These are phyloP conservation scores for Yoshiicerus persimilis DNA, from an alignment of 1,140 invertebrate species.

Conservation along the genomic window DNA sequence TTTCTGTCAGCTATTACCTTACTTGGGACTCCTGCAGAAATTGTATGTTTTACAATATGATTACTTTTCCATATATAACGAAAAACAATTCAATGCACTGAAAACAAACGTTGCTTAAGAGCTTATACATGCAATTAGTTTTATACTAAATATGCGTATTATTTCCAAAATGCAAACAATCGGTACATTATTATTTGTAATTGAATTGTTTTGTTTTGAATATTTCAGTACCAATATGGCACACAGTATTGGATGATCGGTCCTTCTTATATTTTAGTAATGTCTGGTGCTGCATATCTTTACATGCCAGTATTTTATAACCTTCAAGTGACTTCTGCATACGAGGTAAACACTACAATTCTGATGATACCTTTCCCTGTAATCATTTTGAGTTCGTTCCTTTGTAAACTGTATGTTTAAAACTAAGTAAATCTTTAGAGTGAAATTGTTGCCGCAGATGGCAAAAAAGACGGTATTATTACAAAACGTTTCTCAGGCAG, in stretches of 20 bases:
- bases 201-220: constrained; percentile 50
- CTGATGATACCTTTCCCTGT: no score
- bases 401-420: no score
- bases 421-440: background rate
- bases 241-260: constrained; percentile 54
- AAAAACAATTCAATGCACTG: no score
- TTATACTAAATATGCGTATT: no score
- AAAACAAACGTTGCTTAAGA: no score
- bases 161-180: no score
- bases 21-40: constrained; percentile 62
- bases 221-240: constrained; percentile 50
- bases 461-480: background rate
- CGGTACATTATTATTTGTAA: background rate
- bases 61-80: background rate
- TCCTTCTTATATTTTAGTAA: constrained; percentile 55
- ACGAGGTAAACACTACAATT: constrained; percentile 36
- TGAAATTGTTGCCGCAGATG: background rate
- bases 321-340: constrained; percentile 55
- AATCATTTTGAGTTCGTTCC: no score
- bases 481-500: background rate
- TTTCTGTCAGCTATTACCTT: constrained; percentile 62
- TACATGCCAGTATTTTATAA: constrained; percentile 63
- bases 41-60: background rate
- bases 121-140: no score
- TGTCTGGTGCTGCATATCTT: constrained; percentile 56